Evolutionary conservation across 2,113 vertebrate genomes (phyloP).

Genomic region (Ardeotis arabs): DNA sequence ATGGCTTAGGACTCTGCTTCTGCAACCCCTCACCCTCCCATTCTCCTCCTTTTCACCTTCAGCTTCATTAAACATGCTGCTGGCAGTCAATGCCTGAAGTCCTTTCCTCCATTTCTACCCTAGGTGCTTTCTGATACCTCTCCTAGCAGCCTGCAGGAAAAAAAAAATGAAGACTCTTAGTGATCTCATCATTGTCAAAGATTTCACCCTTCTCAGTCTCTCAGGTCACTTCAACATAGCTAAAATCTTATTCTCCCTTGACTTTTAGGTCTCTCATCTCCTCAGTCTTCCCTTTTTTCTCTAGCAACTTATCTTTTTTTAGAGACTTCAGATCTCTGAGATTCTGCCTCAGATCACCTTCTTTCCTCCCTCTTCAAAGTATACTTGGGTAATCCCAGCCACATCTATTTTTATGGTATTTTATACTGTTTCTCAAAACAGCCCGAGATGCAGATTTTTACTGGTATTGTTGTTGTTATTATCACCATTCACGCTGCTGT

Average conservation of each 20-base stretch:
- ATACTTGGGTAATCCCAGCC: background rate
- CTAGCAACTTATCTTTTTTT: background rate
- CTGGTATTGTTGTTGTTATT: background rate
- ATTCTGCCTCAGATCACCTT: background rate
- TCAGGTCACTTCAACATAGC: background rate
- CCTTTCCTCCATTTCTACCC: background rate
- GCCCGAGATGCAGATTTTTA: background rate
- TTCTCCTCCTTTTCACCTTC: background rate
- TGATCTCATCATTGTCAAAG: background rate
- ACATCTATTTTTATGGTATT: background rate
- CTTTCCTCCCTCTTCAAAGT: background rate
- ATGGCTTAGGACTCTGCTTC: background rate
- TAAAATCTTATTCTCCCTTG: background rate
- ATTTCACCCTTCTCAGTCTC: background rate
- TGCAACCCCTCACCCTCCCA: rapidly evolving
- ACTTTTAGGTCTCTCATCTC: background rate
- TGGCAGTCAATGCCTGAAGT: background rate
- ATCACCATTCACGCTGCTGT: background rate
- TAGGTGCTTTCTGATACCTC: background rate
- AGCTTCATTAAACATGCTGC: background rate
- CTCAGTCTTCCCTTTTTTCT: background rate
- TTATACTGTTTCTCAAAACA: background rate
- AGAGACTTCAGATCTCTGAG: background rate
- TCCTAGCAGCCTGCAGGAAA: background rate
- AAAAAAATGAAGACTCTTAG: background rate